Conservation (phyloP, 1,140 invertebrate genomes). For the Zaprionus taronus region DNA sequence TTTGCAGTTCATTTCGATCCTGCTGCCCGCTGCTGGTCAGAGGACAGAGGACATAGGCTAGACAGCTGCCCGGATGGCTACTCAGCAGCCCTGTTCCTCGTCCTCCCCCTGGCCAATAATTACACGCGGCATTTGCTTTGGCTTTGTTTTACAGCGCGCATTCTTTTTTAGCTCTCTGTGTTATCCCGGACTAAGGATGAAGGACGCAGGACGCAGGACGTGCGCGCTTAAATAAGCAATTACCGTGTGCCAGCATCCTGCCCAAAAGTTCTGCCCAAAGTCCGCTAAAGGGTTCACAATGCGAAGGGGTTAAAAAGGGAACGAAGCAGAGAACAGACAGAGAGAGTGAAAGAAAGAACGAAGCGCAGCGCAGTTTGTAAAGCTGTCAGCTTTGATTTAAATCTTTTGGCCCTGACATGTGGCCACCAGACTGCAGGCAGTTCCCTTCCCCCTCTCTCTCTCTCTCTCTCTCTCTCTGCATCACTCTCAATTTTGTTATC, state of each 20-base stretch:
- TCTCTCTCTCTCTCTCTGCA: background rate
- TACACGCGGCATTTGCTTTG: constrained; percentile 76
- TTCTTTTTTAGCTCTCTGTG: constrained; percentile 37
- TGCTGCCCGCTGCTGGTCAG: constrained; percentile 52
- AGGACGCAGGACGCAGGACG: constrained; percentile 64
- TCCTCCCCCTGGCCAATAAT: constrained; percentile 57
- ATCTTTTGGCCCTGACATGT: constrained; percentile 76
- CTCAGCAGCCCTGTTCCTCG: constrained; percentile 9
- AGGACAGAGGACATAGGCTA: constrained; percentile 64
- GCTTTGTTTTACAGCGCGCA: constrained; percentile 58
- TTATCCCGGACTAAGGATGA: constrained; percentile 24
- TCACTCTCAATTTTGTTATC: background rate
- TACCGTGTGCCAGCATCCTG: constrained; percentile 79
- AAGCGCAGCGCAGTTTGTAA: constrained; percentile 19
- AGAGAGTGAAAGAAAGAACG: constrained; percentile 12
- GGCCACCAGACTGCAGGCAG: constrained; percentile 53
- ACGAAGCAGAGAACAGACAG: constrained; percentile 26
- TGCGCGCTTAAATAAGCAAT: constrained; percentile 81
- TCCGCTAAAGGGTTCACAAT: constrained; percentile 50
- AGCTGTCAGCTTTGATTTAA: constrained; percentile 77
- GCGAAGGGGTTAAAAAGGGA: constrained; percentile 62
- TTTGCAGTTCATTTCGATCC: constrained; percentile 68
- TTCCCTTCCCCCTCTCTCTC: background rate
- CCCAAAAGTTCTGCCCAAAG: constrained; percentile 68
- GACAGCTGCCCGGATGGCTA: constrained; percentile 69